A percentile compares a stretch with the other conserved stretches of the same genome.
phyloP scores from a whole-genome alignment of 1,140 invertebrate species.

The Aphis gossypii region DNA sequence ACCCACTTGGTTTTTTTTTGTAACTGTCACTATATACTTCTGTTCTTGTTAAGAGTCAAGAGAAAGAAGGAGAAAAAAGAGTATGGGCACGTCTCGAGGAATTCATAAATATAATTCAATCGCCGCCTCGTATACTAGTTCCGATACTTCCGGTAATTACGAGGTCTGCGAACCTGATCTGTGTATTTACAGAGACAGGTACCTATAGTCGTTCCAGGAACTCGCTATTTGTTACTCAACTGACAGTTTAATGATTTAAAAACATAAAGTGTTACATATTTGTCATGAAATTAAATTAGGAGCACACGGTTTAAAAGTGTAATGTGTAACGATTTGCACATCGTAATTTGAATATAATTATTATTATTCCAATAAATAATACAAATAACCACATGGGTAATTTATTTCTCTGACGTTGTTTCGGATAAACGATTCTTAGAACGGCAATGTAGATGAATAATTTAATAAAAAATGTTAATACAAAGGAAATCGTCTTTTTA shows the following conservation, averaged over 20 bases:
- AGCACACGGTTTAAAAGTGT: background rate
- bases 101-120: background rate
- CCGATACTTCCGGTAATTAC: constrained; percentile 9
- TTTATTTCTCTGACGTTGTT: no score
- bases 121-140: background rate
- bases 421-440: background rate
- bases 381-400: no score
- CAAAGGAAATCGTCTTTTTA: background rate
- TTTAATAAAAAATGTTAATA: background rate
- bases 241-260: background rate
- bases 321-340: background rate
- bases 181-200: background rate
- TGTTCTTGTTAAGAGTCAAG: background rate
- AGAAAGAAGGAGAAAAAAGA: background rate
- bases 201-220: background rate
- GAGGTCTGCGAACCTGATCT: background rate
- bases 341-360: background rate
- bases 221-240: background rate
- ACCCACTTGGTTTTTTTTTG: background rate
- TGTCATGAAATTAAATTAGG: background rate
- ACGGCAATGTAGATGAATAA: background rate
- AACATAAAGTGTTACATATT: background rate
- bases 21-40: background rate
- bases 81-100: background rate
- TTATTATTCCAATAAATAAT: background rate